Percentiles rank a stretch among this genome's conserved stretches.
phyloP scores from a whole-genome alignment of 2,797 vertebrate species.

The Crocodylus rhombifer region DNA sequence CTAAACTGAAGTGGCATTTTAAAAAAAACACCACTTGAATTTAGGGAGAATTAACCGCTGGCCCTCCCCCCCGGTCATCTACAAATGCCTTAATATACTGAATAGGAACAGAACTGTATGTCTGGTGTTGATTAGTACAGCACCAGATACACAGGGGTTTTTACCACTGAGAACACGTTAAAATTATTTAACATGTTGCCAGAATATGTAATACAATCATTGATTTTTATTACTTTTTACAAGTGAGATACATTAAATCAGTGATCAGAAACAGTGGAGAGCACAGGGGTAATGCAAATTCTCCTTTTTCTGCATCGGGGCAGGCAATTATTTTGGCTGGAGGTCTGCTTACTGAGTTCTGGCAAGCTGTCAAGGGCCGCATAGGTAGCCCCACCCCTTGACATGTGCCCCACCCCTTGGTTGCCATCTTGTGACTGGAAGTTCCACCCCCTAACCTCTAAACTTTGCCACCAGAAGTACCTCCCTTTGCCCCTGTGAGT shows the following conservation, averaged over 20 bases:
- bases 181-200: neutral
- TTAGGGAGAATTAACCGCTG: too few species aligned
- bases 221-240: neutral
- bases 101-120: neutral
- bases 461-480: too few species aligned
- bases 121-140: neutral
- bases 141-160: neutral
- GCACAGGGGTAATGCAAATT: neutral
- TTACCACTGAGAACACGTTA: neutral
- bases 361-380: too few species aligned
- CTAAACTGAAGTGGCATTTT: too few species aligned
- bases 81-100: neutral
- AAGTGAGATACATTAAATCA: neutral
- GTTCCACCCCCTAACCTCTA: too few species aligned
- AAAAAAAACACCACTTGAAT: too few species aligned
- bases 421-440: too few species aligned
- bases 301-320: neutral
- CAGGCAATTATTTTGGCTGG: neutral
- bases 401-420: too few species aligned
- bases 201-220: neutral
- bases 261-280: neutral
- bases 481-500: too few species aligned
- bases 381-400: too few species aligned
- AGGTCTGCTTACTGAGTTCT: too few species aligned
- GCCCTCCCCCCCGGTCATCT: too few species aligned